phyloP scores from a whole-genome alignment of 2,113 vertebrate species.

The Isichthys henryi region DNA sequence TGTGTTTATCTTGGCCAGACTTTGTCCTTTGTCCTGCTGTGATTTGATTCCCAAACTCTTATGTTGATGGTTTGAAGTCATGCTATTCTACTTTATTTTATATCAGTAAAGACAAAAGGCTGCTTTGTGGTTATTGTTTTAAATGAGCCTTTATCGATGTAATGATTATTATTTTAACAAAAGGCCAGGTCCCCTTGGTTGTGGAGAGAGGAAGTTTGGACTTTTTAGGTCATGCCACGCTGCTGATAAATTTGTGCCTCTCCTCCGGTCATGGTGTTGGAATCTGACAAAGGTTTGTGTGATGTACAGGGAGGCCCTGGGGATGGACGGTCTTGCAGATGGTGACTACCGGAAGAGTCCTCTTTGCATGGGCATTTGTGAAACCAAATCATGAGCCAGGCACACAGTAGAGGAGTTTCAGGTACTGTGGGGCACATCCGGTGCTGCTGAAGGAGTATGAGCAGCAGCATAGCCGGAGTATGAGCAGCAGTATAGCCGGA shows the following conservation, averaged over 20 bases:
- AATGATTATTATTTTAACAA: conserved; percentile 11
- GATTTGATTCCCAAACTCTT: conserved; percentile 34
- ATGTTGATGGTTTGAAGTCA: neutral
- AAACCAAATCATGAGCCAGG: neutral
- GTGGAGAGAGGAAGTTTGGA: neutral
- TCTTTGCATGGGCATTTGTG: neutral
- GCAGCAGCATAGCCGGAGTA: neutral
- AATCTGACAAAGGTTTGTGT: neutral
- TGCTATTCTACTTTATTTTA: neutral
- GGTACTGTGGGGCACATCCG: neutral
- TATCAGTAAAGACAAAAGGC: neutral
- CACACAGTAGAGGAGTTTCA: neutral
- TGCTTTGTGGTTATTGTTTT: neutral
- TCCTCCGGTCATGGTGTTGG: neutral
- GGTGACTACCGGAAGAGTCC: neutral
- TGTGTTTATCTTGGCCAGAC: conserved; percentile 64
- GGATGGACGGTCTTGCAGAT: neutral
- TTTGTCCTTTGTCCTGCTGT: conserved; percentile 33
- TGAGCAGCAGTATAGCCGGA: neutral
- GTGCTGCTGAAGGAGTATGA: neutral
- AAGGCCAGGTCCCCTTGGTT: neutral
- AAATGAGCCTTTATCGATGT: conserved; percentile 3
- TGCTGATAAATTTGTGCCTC: neutral
- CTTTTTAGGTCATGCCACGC: neutral
- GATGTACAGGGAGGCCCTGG: neutral